A percentile compares a stretch with the other conserved stretches of the same genome.
These are phyloP conservation scores for Drepana falcataria DNA, from an alignment of 2,888 invertebrate genomes.

Conservation along the genomic window DNA sequence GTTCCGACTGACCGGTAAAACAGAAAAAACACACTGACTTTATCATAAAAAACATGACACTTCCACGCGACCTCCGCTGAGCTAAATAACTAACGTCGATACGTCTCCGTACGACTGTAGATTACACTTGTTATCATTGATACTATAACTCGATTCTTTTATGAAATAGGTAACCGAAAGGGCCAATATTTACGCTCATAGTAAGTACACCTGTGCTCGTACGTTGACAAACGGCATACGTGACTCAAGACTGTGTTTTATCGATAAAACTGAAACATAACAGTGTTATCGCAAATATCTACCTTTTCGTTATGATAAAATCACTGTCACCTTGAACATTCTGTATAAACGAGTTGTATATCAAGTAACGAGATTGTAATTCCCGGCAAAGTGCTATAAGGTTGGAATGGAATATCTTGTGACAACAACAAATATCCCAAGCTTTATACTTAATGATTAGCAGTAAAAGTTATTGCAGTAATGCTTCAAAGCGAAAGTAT, in stretches of 20 bases:
- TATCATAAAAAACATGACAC: conserved; percentile 32
- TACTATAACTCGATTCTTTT: neutral
- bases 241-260: conserved; percentile 62
- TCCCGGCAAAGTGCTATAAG: neutral
- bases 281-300: conserved; percentile 52
- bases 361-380: conserved; percentile 11
- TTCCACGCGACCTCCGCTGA: conserved; percentile 18
- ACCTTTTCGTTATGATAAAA: conserved; percentile 55
- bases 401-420: too few relatives aligned
- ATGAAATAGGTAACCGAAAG: neutral
- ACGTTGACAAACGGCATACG: conserved; percentile 59
- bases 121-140: neutral
- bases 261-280: conserved; percentile 62
- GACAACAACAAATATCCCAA: too few relatives aligned
- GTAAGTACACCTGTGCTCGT: conserved; percentile 33
- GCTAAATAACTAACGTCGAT: conserved; percentile 12
- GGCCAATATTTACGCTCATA: conserved; percentile 18
- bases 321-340: conserved; percentile 57
- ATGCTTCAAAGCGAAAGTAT: too few relatives aligned
- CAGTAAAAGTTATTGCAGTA: too few relatives aligned
- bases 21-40: conserved; percentile 8
- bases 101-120: neutral
- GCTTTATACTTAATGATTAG: too few relatives aligned
- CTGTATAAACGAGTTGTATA: conserved; percentile 25
- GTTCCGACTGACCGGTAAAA: conserved; percentile 30